phyloP scores from a whole-genome alignment of 2,888 invertebrate genomes.

The Rhingia campestris region DNA sequence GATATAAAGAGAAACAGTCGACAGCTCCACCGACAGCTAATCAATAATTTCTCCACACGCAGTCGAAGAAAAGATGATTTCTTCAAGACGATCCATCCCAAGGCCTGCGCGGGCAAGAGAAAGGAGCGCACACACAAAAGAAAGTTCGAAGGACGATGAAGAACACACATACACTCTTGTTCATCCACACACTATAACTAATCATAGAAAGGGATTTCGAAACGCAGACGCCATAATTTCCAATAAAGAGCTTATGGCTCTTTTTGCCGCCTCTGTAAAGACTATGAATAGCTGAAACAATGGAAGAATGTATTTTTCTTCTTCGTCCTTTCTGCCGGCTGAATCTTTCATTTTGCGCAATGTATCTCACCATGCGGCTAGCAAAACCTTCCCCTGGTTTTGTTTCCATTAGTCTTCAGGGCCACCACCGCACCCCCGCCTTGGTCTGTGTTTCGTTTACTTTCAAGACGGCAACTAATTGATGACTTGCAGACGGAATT shows the following conservation, averaged over 20 bases:
- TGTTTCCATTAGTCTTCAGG: constrained; percentile 61
- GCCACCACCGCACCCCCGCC: background rate
- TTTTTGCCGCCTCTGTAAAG: constrained; percentile 29
- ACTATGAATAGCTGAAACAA: constrained; percentile 62
- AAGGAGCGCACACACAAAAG: constrained; percentile 22
- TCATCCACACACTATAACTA: constrained; percentile 35
- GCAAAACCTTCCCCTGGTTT: constrained; percentile 20
- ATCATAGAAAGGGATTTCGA: constrained; percentile 71
- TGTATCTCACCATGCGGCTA: constrained; percentile 21
- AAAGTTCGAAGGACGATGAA: constrained; percentile 68
- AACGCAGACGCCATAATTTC: constrained; percentile 75
- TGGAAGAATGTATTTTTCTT: constrained; percentile 48
- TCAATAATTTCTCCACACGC: constrained; percentile 73
- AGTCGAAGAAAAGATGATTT: constrained; percentile 70
- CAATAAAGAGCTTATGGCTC: constrained; percentile 72
- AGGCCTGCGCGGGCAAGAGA: constrained; percentile 13
- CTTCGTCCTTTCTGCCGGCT: constrained; percentile 34
- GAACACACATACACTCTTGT: constrained; percentile 22
- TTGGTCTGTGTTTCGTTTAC: constrained; percentile 6
- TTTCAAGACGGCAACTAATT: constrained; percentile 59
- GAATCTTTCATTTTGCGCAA: constrained; percentile 66
- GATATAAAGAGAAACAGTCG: constrained; percentile 73
- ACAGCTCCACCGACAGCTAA: constrained; percentile 73
- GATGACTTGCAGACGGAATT: constrained; percentile 72
- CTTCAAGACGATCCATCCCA: constrained; percentile 13